phyloP scores from a whole-genome alignment of 2,113 vertebrate genomes.

The Alosa alosa region DNA sequence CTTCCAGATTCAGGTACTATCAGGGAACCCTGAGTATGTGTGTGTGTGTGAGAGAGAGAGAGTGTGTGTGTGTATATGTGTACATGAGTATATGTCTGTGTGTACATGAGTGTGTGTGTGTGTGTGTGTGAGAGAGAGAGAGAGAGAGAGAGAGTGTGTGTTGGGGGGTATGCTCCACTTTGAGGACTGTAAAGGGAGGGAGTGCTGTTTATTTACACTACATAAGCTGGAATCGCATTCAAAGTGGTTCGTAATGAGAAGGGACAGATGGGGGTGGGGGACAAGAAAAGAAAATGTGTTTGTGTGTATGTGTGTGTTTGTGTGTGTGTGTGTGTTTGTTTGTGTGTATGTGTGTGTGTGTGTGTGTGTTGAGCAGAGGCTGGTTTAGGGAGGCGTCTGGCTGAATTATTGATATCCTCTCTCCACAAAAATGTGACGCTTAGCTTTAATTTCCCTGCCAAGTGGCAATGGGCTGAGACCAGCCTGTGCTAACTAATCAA shows the following conservation, averaged over 20 bases:
- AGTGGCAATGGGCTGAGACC: conserved; percentile 59
- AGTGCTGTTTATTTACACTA: conserved; percentile 54
- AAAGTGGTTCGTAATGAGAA: conserved; percentile 55
- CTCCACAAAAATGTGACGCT: conserved; percentile 69
- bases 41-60: background rate
- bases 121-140: background rate
- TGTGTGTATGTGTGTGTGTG: conserved; percentile 12
- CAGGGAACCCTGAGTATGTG: background rate
- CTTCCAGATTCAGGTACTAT: too few species aligned
- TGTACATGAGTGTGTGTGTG: background rate
- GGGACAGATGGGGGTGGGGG: conserved; percentile 36
- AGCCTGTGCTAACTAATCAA: conserved; percentile 59
- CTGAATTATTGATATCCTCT: conserved; percentile 69
- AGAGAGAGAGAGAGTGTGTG: background rate
- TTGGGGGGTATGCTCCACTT: background rate
- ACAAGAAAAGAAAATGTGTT: background rate
- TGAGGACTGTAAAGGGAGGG: background rate
- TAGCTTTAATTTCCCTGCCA: conserved; percentile 70
- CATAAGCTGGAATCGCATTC: conserved; percentile 53
- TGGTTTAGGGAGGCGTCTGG: conserved; percentile 43
- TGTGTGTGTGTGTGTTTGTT: background rate
- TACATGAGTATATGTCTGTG: background rate
- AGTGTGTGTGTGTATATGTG: background rate
- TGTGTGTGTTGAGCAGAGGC: conserved; percentile 40
- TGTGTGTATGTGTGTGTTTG: conserved; percentile 26